A percentile compares a stretch with the other conserved stretches of the same genome.
Evolutionary conservation across 2,113 vertebrate species (phyloP).

Genomic region (Caracal caracal): DNA sequence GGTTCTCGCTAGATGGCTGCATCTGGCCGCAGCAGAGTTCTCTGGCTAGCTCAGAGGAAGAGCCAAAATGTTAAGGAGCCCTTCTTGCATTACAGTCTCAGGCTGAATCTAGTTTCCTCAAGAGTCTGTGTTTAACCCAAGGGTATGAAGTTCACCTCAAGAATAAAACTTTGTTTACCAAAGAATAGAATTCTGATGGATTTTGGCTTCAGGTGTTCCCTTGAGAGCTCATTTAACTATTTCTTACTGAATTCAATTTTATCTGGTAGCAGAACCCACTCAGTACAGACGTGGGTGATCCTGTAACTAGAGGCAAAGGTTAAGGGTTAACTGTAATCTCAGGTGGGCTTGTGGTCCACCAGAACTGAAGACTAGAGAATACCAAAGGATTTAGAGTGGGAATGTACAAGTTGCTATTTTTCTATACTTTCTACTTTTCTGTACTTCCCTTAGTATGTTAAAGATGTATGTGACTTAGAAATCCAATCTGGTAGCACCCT

Average conservation of each 20-base stretch:
- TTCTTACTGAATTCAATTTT: slow-evolving; percentile 50
- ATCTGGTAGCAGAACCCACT: slow-evolving; percentile 14
- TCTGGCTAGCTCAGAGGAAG: neutral
- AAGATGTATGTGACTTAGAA: slow-evolving; percentile 11
- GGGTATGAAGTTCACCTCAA: slow-evolving; percentile 52
- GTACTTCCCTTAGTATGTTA: slow-evolving; percentile 12
- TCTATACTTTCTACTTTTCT: neutral
- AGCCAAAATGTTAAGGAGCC: neutral
- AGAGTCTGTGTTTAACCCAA: slow-evolving; percentile 37
- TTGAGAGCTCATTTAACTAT: slow-evolving; percentile 64
- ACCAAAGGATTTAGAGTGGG: neutral
- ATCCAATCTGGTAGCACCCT: neutral
- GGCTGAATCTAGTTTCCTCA: slow-evolving; percentile 6
- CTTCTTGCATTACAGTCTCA: neutral
- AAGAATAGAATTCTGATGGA: slow-evolving; percentile 48
- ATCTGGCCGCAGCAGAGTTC: neutral
- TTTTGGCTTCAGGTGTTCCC: slow-evolving; percentile 45
- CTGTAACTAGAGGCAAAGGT: slow-evolving; percentile 30
- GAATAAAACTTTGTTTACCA: slow-evolving; percentile 62
- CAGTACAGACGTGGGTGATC: neutral
- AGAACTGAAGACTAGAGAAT: neutral
- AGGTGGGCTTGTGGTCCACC: neutral
- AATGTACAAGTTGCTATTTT: neutral
- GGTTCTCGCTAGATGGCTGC: neutral
- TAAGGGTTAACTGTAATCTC: neutral